Evolutionary conservation across 2,113 vertebrate genomes (phyloP), one percentile per base, ranked within the genome.

Genomic region (Hippocampus abdominalis): DNA sequence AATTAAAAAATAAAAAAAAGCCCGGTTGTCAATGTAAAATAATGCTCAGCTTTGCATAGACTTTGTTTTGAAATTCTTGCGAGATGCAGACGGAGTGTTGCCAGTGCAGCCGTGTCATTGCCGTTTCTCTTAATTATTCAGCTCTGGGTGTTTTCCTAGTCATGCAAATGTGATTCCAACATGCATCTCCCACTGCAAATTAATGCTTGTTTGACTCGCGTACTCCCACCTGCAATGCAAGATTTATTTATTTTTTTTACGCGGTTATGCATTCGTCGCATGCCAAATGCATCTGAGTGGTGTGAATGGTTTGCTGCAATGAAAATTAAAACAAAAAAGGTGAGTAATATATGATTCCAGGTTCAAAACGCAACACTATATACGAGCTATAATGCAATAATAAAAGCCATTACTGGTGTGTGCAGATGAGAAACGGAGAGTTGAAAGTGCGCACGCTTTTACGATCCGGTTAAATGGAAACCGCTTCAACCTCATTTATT

Each of bases 381-480:
- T 3, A 59, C 2, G 27, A 29, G 13, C 13, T 59, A 7, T 6
- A 5, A 29, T 27, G 23, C 54, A 1, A 59, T 59, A 29, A 29
- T 59, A 59, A 59, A 60, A 60, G 29, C 27, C 54, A 27, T 57
- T 27, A 32, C 12, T 5, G 4, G 27, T 5, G 27, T 32, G 7
- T 25, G 15, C 6, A 9, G 27, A 3, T 76, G 75, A 75, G 75
- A 78, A 16, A 32, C 76, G 73, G 77, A 66, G 75, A 69, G 79
- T 46, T 36, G 32, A 36, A 36, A 36, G 32, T 36, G 70, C 71
- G 62, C 62, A 80, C 8, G 77, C 75, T 60, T 88, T 81, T 79
- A 81, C 78, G 69, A 69, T 80, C 74, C 70, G 70, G 77, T 78
- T 75, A 76, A 79, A 85, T 82, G 73, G 75, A 85, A 82, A 88